Evolutionary conservation across 2,113 vertebrate genomes (phyloP).

Genomic region (Chaenocephalus aceratus): DNA sequence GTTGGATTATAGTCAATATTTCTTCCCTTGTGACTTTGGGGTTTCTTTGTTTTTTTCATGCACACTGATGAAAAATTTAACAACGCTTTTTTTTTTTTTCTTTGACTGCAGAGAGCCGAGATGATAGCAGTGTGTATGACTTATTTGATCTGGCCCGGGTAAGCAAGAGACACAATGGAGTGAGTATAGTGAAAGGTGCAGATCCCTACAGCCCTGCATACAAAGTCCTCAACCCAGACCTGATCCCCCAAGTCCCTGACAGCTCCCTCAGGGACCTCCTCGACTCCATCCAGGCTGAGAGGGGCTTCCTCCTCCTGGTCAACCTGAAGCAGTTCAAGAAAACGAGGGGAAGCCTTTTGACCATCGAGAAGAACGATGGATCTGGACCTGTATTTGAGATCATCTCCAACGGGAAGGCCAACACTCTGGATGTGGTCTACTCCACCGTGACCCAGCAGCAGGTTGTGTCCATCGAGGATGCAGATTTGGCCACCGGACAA

Average conservation of each 20-base stretch:
- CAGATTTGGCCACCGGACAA: conserved; percentile 88
- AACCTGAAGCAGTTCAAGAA: conserved; percentile 93
- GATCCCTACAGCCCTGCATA: conserved; percentile 94
- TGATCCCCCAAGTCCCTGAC: conserved; percentile 92
- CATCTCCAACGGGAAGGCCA: conserved; percentile 93
- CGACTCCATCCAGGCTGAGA: conserved; percentile 92
- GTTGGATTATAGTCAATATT: neutral
- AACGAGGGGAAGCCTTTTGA: conserved; percentile 89
- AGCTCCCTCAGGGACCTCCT: conserved; percentile 93
- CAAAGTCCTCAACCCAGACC: conserved; percentile 91
- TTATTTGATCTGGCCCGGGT: conserved; percentile 90
- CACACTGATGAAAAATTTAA: neutral
- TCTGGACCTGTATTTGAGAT: conserved; percentile 93
- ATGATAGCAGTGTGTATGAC: conserved; percentile 94
- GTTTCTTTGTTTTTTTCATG: neutral
- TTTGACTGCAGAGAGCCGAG: conserved; percentile 86
- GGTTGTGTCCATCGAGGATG: conserved; percentile 92
- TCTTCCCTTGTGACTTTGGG: neutral
- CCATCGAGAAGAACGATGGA: conserved; percentile 89
- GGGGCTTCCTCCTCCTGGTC: conserved; percentile 93
- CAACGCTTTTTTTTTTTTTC: conserved; percentile 27
- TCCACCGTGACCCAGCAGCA: conserved; percentile 87
- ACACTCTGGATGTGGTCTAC: conserved; percentile 93
- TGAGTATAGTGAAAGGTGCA: conserved; percentile 90
- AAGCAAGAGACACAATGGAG: conserved; percentile 86